phyloP scores from a whole-genome alignment of 2,113 vertebrate genomes.

The Forbesichthys agassizii region DNA sequence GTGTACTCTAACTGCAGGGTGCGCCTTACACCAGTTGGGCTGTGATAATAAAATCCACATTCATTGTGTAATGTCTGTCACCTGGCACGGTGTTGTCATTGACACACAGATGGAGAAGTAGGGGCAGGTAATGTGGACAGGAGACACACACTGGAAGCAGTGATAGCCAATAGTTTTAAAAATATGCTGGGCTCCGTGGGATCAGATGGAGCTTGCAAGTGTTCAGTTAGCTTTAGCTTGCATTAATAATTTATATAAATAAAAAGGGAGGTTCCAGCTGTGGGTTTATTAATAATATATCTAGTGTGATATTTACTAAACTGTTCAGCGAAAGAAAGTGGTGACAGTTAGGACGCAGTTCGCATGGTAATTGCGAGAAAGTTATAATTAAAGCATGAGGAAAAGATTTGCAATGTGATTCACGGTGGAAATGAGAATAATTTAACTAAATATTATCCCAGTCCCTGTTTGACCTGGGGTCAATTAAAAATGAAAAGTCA shows the following conservation, averaged over 20 bases:
- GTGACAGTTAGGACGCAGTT: slow-evolving; percentile 75
- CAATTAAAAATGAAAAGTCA: slow-evolving; percentile 75
- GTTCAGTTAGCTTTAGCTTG: slow-evolving; percentile 65
- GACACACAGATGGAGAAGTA: slow-evolving; percentile 63
- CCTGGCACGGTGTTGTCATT: slow-evolving; percentile 51
- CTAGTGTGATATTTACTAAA: slow-evolving; percentile 83
- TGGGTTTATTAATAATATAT: slow-evolving; percentile 81
- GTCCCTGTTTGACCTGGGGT: slow-evolving; percentile 73
- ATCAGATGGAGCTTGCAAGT: slow-evolving; percentile 60
- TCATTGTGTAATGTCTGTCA: slow-evolving; percentile 67
- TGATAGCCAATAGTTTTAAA: slow-evolving; percentile 66
- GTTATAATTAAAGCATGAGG: slow-evolving; percentile 80
- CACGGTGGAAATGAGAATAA: slow-evolving; percentile 74
- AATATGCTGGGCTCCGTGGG: slow-evolving; percentile 64
- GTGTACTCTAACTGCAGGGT: slow-evolving; percentile 62
- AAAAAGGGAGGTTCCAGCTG: slow-evolving; percentile 65
- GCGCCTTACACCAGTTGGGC: slow-evolving; percentile 59
- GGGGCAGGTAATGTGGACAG: slow-evolving; percentile 44
- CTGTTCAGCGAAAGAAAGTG: slow-evolving; percentile 71
- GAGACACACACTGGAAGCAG: slow-evolving; percentile 40
- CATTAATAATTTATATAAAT: slow-evolving; percentile 73
- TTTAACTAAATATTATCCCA: slow-evolving; percentile 81
- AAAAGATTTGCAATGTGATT: slow-evolving; percentile 75
- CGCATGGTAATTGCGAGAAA: slow-evolving; percentile 77
- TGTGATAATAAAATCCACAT: slow-evolving; percentile 70